Evolutionary conservation across 2,888 invertebrate genomes (phyloP).

Genomic region (Drosophila anomalipes): DNA sequence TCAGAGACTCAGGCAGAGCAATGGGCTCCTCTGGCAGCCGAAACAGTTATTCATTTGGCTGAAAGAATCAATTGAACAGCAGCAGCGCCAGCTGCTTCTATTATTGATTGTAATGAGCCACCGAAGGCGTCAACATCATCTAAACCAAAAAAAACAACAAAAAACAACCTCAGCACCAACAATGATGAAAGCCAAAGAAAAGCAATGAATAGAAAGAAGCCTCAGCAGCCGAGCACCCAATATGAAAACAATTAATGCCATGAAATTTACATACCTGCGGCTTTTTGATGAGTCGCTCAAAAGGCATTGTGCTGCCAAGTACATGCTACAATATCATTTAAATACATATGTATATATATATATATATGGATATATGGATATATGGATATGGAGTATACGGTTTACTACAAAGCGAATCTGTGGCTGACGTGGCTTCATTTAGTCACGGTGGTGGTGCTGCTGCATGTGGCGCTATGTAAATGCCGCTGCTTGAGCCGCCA

Average conservation of each 20-base stretch:
- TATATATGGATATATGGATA: not conserved
- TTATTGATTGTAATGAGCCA: conserved; percentile 82
- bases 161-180: conserved; percentile 6
- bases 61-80: conserved; percentile 70
- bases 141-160: conserved; percentile 25
- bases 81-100: conserved; percentile 52
- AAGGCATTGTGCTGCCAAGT: conserved; percentile 45
- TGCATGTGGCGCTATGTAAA: conserved; percentile 17
- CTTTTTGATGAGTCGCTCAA: conserved; percentile 74
- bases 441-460: not conserved
- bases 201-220: conserved; percentile 28
- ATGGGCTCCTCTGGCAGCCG: not conserved
- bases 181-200: conserved; percentile 32
- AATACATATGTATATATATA: not conserved
- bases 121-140: conserved; percentile 78
- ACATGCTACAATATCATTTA: conserved; percentile 16
- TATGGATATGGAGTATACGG: not conserved
- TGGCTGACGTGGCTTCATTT: conserved; percentile 20
- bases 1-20: not conserved
- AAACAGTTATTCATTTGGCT: conserved; percentile 13
- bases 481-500: conserved; percentile 6
- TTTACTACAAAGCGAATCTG: conserved; percentile 5
- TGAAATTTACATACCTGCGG: conserved; percentile 76
- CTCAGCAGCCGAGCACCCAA: conserved; percentile 4
- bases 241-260: conserved; percentile 75